These are phyloP conservation scores for Coilia nasus DNA, from an alignment of 2,797 vertebrate genomes.

Conservation along the genomic window DNA sequence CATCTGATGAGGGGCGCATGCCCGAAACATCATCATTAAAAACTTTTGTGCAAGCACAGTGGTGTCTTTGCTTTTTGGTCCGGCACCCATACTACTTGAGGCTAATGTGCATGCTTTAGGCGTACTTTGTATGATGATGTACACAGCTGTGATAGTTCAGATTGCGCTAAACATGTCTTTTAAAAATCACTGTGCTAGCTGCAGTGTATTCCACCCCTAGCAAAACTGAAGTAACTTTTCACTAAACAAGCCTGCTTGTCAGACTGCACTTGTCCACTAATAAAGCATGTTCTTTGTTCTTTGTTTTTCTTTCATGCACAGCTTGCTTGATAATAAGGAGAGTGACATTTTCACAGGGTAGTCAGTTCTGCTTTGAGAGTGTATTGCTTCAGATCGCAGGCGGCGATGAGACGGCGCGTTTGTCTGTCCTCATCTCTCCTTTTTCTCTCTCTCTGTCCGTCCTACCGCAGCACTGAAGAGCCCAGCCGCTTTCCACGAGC, in stretches of 20 bases:
- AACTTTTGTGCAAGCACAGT: too few relatives aligned
- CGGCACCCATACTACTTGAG: too few relatives aligned
- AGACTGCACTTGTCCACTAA: background rate
- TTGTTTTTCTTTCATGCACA: slow-evolving; percentile 14
- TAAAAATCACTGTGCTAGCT: background rate
- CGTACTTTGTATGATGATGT: background rate
- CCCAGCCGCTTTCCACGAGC: slow-evolving; percentile 97
- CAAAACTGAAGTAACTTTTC: too few relatives aligned
- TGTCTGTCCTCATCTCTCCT: background rate
- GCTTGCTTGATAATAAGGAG: slow-evolving; percentile 36
- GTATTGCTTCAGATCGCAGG: slow-evolving; percentile 31
- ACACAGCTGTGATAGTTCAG: background rate
- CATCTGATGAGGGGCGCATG: too few relatives aligned
- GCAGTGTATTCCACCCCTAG: background rate
- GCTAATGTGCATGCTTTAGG: too few relatives aligned
- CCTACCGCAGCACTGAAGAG: slow-evolving; percentile 89
- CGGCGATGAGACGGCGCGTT: background rate
- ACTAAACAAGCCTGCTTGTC: background rate
- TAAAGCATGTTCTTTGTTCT: slow-evolving; percentile 11
- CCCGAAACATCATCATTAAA: too few relatives aligned
- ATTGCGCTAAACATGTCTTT: background rate
- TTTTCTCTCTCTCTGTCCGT: slow-evolving; percentile 28
- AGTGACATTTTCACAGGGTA: slow-evolving; percentile 47
- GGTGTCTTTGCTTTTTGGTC: too few relatives aligned
- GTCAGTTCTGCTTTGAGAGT: slow-evolving; percentile 62